Conservation (phyloP, 2,113 vertebrate species). For the Oplegnathus fasciatus region DNA sequence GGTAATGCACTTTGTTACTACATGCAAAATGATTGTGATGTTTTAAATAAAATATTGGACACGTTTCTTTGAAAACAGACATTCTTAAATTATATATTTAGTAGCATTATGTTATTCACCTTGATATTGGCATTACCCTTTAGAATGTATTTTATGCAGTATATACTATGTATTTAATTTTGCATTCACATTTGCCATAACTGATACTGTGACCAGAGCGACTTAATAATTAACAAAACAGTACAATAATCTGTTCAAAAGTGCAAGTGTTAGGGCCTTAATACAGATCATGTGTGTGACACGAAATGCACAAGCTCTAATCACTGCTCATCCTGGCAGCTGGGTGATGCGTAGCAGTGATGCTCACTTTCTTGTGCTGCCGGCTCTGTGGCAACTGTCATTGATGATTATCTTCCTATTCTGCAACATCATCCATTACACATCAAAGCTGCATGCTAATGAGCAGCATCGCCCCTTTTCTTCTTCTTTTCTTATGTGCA, state of each 20-base stretch:
- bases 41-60: neutral
- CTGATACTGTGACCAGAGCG: neutral
- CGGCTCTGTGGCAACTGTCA: conserved; percentile 18
- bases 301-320: neutral
- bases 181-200: neutral
- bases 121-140: neutral
- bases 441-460: conserved; percentile 42
- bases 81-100: neutral
- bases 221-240: neutral
- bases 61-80: neutral
- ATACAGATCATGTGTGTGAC: neutral
- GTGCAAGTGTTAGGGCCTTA: neutral
- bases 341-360: conserved; percentile 29
- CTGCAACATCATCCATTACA: conserved; percentile 34
- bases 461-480: neutral
- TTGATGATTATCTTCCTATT: conserved; percentile 25
- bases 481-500: neutral
- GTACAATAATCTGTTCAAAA: neutral
- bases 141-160: neutral
- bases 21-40: neutral
- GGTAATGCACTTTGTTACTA: neutral
- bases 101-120: neutral
- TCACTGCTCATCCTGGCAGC: conserved; percentile 45
- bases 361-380: conserved; percentile 32
- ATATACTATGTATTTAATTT: neutral